Conservation (phyloP, 1,140 invertebrate species). For the Tetragnatha versicolor region DNA sequence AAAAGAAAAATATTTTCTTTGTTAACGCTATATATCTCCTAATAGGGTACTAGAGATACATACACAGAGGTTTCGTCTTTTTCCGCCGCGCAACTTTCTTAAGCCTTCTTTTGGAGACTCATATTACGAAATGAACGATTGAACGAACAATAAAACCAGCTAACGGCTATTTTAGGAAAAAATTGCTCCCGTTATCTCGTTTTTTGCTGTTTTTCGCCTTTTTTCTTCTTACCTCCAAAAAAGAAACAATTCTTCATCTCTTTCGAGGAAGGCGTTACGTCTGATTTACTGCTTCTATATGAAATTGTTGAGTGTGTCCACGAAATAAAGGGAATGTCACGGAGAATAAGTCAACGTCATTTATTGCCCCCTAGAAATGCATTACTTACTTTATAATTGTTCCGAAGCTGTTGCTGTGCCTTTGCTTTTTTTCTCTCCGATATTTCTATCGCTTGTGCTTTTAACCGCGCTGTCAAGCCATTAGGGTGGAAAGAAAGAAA, state of each 20-base stretch:
- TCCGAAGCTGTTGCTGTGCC: background rate
- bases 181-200: background rate
- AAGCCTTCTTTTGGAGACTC: slow-evolving; percentile 14
- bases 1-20: slow-evolving; percentile 20
- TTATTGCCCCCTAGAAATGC: background rate
- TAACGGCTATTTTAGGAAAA: slow-evolving; percentile 26
- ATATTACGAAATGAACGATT: slow-evolving; percentile 19
- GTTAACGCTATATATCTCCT: background rate
- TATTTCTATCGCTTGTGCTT: too few species aligned
- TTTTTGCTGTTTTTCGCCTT: too few species aligned
- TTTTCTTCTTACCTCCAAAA: background rate
- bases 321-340: background rate
- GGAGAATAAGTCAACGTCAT: background rate
- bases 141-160: slow-evolving; percentile 7
- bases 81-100: background rate
- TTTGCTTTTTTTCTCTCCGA: background rate
- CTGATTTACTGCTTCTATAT: slow-evolving; percentile 5
- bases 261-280: background rate
- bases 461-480: too few species aligned
- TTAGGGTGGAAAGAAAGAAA: too few species aligned
- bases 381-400: background rate
- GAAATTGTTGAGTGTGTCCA: background rate
- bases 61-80: background rate
- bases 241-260: background rate
- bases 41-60: slow-evolving; percentile 2